Conservation (phyloP, 2,888 invertebrate genomes). For the Polydrusus pterygomalis region DNA sequence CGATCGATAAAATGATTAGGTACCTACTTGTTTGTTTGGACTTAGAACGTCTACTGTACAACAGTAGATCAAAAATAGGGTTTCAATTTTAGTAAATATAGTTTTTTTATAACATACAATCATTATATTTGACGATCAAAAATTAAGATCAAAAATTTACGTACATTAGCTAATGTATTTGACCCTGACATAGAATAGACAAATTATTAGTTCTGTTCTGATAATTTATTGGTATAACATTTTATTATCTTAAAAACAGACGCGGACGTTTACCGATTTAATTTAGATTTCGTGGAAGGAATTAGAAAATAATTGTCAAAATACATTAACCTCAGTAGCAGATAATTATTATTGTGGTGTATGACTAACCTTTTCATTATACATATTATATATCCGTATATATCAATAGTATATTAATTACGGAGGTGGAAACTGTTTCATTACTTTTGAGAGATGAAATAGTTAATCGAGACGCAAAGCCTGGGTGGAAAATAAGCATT, state of each 20-base stretch:
- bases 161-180: constrained; percentile 23
- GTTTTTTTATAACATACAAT: constrained; percentile 4
- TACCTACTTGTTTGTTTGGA: no score
- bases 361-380: no score
- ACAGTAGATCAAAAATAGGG: not conserved
- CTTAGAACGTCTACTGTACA: not conserved
- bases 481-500: no score
- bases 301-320: not conserved
- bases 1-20: no score
- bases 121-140: not conserved
- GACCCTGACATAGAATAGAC: constrained; percentile 29
- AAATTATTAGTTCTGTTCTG: constrained; percentile 24
- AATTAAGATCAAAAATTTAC: not conserved
- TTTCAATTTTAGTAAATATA: constrained; percentile 5
- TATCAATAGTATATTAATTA: no score
- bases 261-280: constrained; percentile 1
- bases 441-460: no score
- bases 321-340: not conserved
- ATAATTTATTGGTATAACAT: constrained; percentile 26
- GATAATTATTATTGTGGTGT: no score
- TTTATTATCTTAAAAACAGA: constrained; percentile 1
- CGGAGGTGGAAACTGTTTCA: no score
- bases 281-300: not conserved
- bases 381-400: no score
- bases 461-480: no score